Evolutionary conservation across 2,113 vertebrate genomes (phyloP), one percentile per base, ranked within the genome.

Genomic region (Hystrix brachyura): DNA sequence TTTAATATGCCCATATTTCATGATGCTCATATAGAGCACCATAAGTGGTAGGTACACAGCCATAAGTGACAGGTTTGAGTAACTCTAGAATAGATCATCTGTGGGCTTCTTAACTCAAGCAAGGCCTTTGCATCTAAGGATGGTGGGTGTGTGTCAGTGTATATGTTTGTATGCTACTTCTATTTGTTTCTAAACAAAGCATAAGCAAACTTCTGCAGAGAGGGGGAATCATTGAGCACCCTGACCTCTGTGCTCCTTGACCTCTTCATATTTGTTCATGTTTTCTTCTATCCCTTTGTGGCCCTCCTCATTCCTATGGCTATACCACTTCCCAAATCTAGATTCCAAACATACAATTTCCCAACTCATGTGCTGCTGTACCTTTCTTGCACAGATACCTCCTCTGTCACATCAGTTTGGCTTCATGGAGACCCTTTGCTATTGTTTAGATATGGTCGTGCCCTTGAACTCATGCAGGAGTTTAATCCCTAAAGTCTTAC

Each of bases 1-100:
- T 96, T 95, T 96, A 79, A 74, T 93, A 71, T 32, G 12, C 55
- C 48, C 14, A 2, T 84, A 90, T 93, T 92, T 97, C 71, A 82
- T 69, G 43, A 79, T 84, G 60, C n/a, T 76, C 25, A 10, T 80
- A 80, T 84, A 93, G 32, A 92, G 13, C 11, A 34, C 48, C 60
- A 57, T 38, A 43, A 59, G 18, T 43, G 57, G 60, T 11, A 19
- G 18, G 14, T n/a, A 43, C 21, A 18, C 2, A 32, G 34, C n/a
- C 76, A 14, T 76, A 82, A 94, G 94, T 38, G 67, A 88, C 71
- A 94, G 18, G 6, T 34, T 82, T 67, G 79, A 64, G 91, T 81
- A 62, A 88, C 67, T n/a, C 8, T 23, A 57, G 85, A 85, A 74
- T 59, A 72, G 82, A 92, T 87, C 11, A 76, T 38, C 21, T 15